Percentiles rank a stretch among this genome's conserved stretches.
phyloP scores from a whole-genome alignment of 1,140 invertebrate genomes.

The Magallana angulata region DNA sequence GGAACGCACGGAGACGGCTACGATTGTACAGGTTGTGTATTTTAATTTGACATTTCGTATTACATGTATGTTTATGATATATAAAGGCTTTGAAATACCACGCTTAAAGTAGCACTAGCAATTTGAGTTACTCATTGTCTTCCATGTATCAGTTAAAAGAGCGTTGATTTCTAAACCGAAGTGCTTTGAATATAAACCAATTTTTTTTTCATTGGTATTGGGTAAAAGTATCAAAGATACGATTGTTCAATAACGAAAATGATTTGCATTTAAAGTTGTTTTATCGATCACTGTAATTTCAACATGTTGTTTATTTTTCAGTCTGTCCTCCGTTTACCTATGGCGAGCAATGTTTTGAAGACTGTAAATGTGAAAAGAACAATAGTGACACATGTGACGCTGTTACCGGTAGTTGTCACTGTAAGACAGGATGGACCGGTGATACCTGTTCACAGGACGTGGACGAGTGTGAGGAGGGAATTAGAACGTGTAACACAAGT shows the following conservation, averaged over 20 bases:
- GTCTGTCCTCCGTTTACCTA: neutral
- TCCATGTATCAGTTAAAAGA: too few relatives aligned
- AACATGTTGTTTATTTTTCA: neutral
- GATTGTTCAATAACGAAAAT: too few relatives aligned
- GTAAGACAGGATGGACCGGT: slow-evolving; percentile 62
- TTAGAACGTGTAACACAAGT: neutral
- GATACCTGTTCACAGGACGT: slow-evolving; percentile 58
- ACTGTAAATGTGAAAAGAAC: slow-evolving; percentile 47
- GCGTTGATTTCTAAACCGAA: too few relatives aligned
- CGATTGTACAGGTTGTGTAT: slow-evolving; percentile 38
- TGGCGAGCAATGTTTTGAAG: slow-evolving; percentile 38
- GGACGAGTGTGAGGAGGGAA: slow-evolving; percentile 55
- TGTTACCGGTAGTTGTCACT: slow-evolving; percentile 53
- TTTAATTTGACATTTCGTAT: neutral
- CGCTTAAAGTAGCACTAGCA: too few relatives aligned
- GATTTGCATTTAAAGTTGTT: too few relatives aligned
- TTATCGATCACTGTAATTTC: too few relatives aligned
- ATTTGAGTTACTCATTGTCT: too few relatives aligned
- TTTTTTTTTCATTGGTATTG: too few relatives aligned
- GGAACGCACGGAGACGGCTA: slow-evolving; percentile 60
- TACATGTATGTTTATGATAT: too few relatives aligned
- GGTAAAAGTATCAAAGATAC: too few relatives aligned
- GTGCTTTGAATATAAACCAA: too few relatives aligned
- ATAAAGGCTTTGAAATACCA: too few relatives aligned
- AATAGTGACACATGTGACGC: slow-evolving; percentile 44